Percentiles rank a stretch among this genome's conserved stretches.
Evolutionary conservation across 2,797 vertebrate species (phyloP).

Genomic region (Emys orbicularis): DNA sequence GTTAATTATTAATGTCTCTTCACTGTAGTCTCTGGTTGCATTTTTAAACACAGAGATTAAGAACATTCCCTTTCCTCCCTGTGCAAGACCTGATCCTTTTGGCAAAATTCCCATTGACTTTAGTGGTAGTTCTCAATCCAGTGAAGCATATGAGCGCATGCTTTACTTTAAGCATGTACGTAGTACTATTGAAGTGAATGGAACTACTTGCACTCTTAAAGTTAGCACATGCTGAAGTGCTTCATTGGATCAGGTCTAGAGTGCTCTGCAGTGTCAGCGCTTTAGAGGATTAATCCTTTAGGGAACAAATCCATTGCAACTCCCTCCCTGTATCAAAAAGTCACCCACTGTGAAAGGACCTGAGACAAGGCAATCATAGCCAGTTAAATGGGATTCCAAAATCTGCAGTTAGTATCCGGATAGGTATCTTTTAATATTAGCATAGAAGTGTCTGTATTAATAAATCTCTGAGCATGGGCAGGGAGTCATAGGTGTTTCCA

Average conservation of each 20-base stretch:
- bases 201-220: not conserved
- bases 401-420: fast-evolving
- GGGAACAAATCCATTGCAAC: fast-evolving
- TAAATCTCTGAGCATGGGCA: not conserved
- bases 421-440: not conserved
- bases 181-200: not conserved
- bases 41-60: not conserved
- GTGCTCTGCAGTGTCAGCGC: fast-evolving
- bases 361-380: fast-evolving
- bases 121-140: not conserved
- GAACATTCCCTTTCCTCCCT: constrained; percentile 6
- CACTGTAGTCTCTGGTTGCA: not conserved
- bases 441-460: fast-evolving
- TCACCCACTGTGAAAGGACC: fast-evolving
- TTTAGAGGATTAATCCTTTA: not conserved
- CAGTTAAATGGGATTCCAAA: not conserved
- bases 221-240: fast-evolving
- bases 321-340: not conserved
- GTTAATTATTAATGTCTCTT: not conserved
- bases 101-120: not conserved
- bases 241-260: not conserved
- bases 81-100: not conserved
- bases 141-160: not conserved
- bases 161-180: not conserved
- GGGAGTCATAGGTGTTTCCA: not conserved